phyloP scores from a whole-genome alignment of 92 coral and sea anemone genomes.

The Muricea muricata region DNA sequence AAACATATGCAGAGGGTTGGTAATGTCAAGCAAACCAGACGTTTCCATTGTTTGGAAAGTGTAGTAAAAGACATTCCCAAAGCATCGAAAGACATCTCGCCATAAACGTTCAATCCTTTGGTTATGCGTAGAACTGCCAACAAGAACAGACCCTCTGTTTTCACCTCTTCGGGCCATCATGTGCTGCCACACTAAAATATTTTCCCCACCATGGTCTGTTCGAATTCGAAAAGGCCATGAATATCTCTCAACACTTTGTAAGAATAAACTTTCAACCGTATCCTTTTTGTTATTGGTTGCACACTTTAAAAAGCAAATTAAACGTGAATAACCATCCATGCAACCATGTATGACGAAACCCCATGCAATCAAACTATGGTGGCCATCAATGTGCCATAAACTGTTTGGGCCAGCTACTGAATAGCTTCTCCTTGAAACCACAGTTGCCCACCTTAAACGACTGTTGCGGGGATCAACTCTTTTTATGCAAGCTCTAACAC shows the following conservation, averaged over 20 bases:
- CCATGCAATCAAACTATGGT: slow-evolving; percentile 68
- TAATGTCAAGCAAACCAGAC: slow-evolving; percentile 57
- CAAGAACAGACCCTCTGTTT: slow-evolving; percentile 58
- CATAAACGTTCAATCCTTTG: slow-evolving; percentile 70
- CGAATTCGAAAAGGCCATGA: slow-evolving; percentile 65
- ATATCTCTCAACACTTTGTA: slow-evolving; percentile 45
- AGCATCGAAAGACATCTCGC: slow-evolving; percentile 72
- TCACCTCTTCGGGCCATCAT: slow-evolving; percentile 58
- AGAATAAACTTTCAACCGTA: slow-evolving; percentile 62
- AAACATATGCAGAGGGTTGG: slow-evolving; percentile 60
- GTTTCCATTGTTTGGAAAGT: slow-evolving; percentile 65
- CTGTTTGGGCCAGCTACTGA: slow-evolving; percentile 69
- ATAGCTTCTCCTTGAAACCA: slow-evolving; percentile 63
- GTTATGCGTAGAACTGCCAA: slow-evolving; percentile 65
- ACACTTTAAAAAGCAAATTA: slow-evolving; percentile 65
- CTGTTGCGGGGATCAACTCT: slow-evolving; percentile 68
- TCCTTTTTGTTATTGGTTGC: slow-evolving; percentile 65
- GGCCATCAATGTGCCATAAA: slow-evolving; percentile 78
- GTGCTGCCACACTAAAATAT: slow-evolving; percentile 58
- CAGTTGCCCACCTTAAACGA: slow-evolving; percentile 69
- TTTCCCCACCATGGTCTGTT: slow-evolving; percentile 68
- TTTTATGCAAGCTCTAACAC: slow-evolving; percentile 57
- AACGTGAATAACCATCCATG: slow-evolving; percentile 61
- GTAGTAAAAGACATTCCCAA: slow-evolving; percentile 68
- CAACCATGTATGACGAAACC: slow-evolving; percentile 68